Evolutionary conservation across 1,140 invertebrate genomes (phyloP).

Genomic region (Chionoecetes opilio): DNA sequence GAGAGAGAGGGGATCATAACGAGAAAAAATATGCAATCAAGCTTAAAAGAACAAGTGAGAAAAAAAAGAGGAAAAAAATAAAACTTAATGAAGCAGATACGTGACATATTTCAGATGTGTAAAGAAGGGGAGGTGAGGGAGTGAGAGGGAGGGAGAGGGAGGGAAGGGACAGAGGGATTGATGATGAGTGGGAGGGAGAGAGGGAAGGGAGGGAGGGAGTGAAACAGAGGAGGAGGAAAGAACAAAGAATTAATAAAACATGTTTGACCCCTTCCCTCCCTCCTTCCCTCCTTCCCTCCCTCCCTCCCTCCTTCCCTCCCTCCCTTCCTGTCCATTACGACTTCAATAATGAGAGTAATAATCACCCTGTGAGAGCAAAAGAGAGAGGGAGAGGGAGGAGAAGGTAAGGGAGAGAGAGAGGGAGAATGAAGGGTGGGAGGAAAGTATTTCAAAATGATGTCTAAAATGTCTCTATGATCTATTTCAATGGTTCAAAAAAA

Average conservation of each 20-base stretch:
- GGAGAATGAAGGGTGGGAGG: not conserved
- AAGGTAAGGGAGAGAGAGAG: not conserved
- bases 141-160: not conserved
- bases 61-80: no score
- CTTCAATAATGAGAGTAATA: conserved; percentile 11
- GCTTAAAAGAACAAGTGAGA: no score
- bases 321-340: not conserved
- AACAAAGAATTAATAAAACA: not conserved
- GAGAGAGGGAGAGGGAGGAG: not conserved
- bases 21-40: no score
- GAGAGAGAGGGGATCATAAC: no score
- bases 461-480: not conserved
- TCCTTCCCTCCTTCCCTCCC: no score
- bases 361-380: not conserved
- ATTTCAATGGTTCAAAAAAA: not conserved
- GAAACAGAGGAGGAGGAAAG: not conserved
- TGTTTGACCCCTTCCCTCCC: not conserved
- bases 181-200: not conserved
- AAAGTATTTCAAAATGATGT: not conserved
- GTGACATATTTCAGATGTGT: not conserved
- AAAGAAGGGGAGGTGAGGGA: not conserved
- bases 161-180: not conserved
- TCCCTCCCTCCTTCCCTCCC: not conserved
- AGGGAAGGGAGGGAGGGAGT: not conserved
- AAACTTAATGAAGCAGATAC: not conserved